A percentile compares a stretch with the other conserved stretches of the same genome.
Evolutionary conservation across 2,888 invertebrate species (phyloP).

Genomic region (Atherix ibis): DNA sequence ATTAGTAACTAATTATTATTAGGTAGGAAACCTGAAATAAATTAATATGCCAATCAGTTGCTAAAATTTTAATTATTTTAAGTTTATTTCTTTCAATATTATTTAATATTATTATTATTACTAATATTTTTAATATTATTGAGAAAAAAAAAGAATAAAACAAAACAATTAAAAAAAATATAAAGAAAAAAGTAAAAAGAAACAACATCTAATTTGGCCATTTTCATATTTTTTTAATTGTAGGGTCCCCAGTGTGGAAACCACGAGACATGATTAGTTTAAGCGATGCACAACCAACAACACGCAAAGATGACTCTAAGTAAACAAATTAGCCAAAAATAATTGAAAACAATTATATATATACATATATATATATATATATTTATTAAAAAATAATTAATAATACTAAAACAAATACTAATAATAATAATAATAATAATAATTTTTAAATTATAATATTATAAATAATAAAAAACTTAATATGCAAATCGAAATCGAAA

Average conservation of each 20-base stretch:
- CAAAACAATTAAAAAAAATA: constrained; percentile 8
- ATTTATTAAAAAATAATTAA: constrained; percentile 6
- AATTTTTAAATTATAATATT: not conserved
- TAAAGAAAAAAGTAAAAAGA: constrained; percentile 13
- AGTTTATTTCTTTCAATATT: not conserved
- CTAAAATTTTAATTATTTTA: no score
- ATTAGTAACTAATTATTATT: no score
- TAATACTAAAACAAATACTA: not conserved
- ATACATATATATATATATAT: not conserved
- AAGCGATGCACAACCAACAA: constrained; percentile 37
- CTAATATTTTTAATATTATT: constrained; percentile 14
- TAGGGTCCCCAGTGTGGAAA: constrained; percentile 98
- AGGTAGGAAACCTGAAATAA: no score
- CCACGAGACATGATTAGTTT: constrained; percentile 71
- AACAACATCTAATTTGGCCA: constrained; percentile 19
- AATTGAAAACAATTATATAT: constrained; percentile 1
- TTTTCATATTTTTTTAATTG: constrained; percentile 42
- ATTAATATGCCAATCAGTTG: no score
- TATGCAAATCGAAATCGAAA: no score
- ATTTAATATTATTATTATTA: no score
- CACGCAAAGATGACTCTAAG: constrained; percentile 36
- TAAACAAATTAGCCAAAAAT: constrained; percentile 22
- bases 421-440: not conserved
- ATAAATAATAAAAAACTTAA: not conserved
- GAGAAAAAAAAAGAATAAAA: constrained; percentile 8